Base-by-base conservation (phyloP, 2,113 vertebrate genomes). In the Isichthys henryi region DNA sequence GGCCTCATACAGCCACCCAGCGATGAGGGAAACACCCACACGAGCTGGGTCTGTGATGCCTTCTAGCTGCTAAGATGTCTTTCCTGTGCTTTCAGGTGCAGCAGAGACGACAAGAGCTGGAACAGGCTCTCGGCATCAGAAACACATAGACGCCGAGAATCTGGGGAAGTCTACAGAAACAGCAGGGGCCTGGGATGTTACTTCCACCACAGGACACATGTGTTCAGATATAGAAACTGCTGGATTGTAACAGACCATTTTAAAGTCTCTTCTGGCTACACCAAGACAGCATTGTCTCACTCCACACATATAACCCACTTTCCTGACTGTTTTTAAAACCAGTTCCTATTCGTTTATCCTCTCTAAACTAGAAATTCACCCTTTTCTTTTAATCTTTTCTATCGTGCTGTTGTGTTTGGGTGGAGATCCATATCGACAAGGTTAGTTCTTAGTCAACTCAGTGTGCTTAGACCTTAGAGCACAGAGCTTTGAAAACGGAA, bases 81-180 rank as follows among this genome's bases (percentile, higher is more conserved):
- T 39, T 27, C 5, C 35, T 91, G 91, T 92, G 88, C 89, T 11
- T 89, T 43, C 94, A 99, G 98, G 98, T 99, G 91, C 98, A 99
- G 94, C 98, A 99, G 93, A 95, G 98, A 91, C 94, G 98, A 86
- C 98, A 99, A 96, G 98, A 99, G 92, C 45, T 99, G 95, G 98
- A 99, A 94, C 98, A 99, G 95, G 98, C 98, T 31, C 96, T 99
- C 86, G 98, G 98, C 39, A 99, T 99, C 96, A 95, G 98, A 90
- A 99, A 99, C 94, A 99, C 98, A 94, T 97, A 97, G 93, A 90
- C 2, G 4, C 31, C 6, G 39, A 1, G 43, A 1, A 48, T 74
- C 13, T 31, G 39, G 19, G 53, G 31, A 43, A 9, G 43, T 11
- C 19, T 46, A 23, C 82, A 10, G 43, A 45, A 3, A n/a, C 39